Evolutionary conservation across 1,140 invertebrate genomes (phyloP).

Genomic region (Macrotrachela quadricornifera): DNA sequence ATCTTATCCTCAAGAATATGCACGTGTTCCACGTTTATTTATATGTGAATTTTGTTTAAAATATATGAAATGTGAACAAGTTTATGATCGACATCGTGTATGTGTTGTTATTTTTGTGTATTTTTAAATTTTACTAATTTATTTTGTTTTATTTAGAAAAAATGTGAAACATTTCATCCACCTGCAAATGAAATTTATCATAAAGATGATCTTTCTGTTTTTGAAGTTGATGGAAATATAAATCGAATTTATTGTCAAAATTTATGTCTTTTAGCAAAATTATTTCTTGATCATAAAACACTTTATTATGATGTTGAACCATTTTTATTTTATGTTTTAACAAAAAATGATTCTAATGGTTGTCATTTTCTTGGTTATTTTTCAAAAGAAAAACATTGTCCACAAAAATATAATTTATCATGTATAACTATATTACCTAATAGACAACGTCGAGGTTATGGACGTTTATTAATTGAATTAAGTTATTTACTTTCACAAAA

Average conservation of each 20-base stretch:
- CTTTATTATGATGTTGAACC: constrained; percentile 25
- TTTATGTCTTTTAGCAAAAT: constrained; percentile 20
- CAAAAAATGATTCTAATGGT: constrained; percentile 5
- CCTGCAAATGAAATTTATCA: constrained; percentile 98
- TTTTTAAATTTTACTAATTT: no score
- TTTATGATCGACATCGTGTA: constrained; percentile 54
- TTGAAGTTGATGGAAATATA: constrained; percentile 79
- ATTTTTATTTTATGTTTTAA: constrained; percentile 16
- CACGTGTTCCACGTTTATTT: constrained; percentile 47
- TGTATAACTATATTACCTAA: constrained; percentile 98
- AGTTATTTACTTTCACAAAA: constrained; percentile 80
- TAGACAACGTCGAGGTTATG: constrained; percentile 85
- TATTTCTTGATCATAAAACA: constrained; percentile 26
- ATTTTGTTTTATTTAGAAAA: constrained; percentile 28
- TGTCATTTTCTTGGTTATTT: constrained; percentile 19
- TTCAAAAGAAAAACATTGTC: constrained; percentile 66
- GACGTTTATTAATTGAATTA: constrained; percentile 88
- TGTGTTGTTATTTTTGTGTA: no score
- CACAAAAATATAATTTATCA: constrained; percentile 93
- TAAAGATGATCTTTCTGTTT: constrained; percentile 69
- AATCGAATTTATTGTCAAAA: constrained; percentile 18
- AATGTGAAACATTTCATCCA: constrained; percentile 82
- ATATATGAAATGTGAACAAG: constrained; percentile 80
- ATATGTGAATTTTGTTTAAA: constrained; percentile 89
- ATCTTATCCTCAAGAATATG: constrained; percentile 80